A percentile compares a stretch with the other conserved stretches of the same genome.
Evolutionary conservation across 2,888 invertebrate species (phyloP).

Genomic region (Phragmatobia fuliginosa): DNA sequence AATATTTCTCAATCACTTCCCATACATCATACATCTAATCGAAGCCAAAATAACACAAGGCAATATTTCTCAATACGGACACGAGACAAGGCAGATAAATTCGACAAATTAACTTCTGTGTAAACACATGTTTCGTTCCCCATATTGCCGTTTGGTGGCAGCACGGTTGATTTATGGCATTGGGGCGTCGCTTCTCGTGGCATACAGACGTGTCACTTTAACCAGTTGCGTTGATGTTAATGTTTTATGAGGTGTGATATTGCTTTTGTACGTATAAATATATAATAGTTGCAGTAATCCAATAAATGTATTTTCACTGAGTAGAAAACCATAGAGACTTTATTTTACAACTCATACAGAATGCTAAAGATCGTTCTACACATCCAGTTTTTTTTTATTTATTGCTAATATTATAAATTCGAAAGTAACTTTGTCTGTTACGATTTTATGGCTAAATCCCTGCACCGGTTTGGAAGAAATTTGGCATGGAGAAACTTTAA

Average conservation of each 20-base stretch:
- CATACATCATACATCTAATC: slow-evolving; percentile 36
- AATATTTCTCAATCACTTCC: slow-evolving; percentile 9
- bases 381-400: too few relatives aligned
- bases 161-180: slow-evolving; percentile 82
- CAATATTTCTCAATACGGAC: slow-evolving; percentile 83
- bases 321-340: not conserved
- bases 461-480: too few relatives aligned
- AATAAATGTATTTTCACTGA: not conserved
- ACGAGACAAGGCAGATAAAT: slow-evolving; percentile 82
- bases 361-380: not conserved
- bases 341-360: not conserved
- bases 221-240: slow-evolving; percentile 56
- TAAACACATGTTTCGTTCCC: slow-evolving; percentile 85
- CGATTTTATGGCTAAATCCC: too few relatives aligned
- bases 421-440: too few relatives aligned
- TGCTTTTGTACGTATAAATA: slow-evolving; percentile 26
- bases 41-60: slow-evolving; percentile 56
- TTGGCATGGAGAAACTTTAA: too few relatives aligned
- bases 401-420: too few relatives aligned
- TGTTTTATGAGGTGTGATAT: slow-evolving; percentile 51
- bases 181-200: slow-evolving; percentile 65
- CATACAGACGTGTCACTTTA: slow-evolving; percentile 62
- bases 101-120: slow-evolving; percentile 85
- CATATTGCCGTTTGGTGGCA: slow-evolving; percentile 83
- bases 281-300: not conserved